Evolutionary conservation across 2,888 invertebrate genomes (phyloP), one percentile per base, ranked within the genome.

Genomic region (Eueremaeus valkanovi): DNA sequence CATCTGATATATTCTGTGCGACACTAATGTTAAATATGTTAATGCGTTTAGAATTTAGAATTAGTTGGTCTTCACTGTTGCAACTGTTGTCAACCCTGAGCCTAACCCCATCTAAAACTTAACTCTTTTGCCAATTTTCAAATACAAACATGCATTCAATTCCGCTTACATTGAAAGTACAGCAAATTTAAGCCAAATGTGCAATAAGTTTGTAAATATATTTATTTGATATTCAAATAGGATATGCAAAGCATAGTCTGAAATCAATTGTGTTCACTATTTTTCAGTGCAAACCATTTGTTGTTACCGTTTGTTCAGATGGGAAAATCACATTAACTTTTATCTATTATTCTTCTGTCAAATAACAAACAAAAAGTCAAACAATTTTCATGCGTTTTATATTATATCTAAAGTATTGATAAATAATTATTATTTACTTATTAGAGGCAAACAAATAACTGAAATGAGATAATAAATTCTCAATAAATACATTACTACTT

Each of bases 201-300:
- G 1, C 58, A 58, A 58, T 58, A 16, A 29, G 29, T 58, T 58
- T 58, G 58, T 58, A 58, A 58, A 58, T 58, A 58, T 58, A 3
- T 58, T 58, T 55, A 55, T 55, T 58, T 29, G 58, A 58, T 58
- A 31, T 58, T 58, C 29, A 58, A 58, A 58, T 58, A n/a, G 49
- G 27, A 55, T 18, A 3, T 45, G 18, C 45, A 13, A 11, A 45
- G 3, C 45, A 45, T 18, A 11, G 45, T 13, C 9, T 18, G 18
- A 45, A 18, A 45, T 45, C 3, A 45, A 36, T 8, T 36, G 36
- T 36, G 11, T 8, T n/a, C n/a, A n/a, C n/a, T n/a, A n/a, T n/a
- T n/a, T n/a, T n/a, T n/a, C n/a, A n/a, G n/a, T n/a, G n/a, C n/a
- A n/a, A n/a, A n/a, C n/a, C n/a, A n/a, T n/a, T n/a, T n/a, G n/a